A percentile compares a stretch with the other conserved stretches of the same genome.
Conservation (phyloP, 2,888 invertebrate species). For the Orchesella flavescens region DNA sequence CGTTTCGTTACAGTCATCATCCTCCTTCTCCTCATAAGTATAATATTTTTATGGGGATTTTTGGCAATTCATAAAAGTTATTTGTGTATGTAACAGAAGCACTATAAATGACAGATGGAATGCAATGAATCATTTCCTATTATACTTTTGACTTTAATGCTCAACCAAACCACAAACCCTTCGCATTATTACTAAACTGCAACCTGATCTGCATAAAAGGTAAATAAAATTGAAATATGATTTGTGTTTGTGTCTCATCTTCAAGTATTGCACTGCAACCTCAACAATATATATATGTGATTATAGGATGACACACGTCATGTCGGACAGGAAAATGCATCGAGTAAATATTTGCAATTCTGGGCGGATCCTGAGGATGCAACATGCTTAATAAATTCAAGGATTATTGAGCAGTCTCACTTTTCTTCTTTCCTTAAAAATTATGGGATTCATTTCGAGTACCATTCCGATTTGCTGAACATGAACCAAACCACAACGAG, state of each 20-base stretch:
- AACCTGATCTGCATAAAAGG: background rate
- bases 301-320: too few species aligned
- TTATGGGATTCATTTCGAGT: background rate
- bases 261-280: background rate
- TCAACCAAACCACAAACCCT: background rate
- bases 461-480: too few species aligned
- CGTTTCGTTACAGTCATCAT: background rate
- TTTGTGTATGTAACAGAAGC: background rate
- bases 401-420: background rate
- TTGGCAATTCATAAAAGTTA: background rate
- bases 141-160: background rate
- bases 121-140: constrained; percentile 1
- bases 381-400: background rate
- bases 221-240: background rate
- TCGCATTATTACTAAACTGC: background rate
- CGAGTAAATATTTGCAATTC: background rate
- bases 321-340: background rate
- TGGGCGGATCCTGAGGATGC: background rate
- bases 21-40: background rate
- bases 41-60: background rate
- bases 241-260: background rate
- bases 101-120: background rate
- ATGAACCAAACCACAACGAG: too few species aligned
- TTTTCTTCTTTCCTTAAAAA: background rate
- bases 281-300: background rate